These are phyloP conservation scores for Galbula dea DNA, from an alignment of 2,113 vertebrate species.

Conservation along the genomic window DNA sequence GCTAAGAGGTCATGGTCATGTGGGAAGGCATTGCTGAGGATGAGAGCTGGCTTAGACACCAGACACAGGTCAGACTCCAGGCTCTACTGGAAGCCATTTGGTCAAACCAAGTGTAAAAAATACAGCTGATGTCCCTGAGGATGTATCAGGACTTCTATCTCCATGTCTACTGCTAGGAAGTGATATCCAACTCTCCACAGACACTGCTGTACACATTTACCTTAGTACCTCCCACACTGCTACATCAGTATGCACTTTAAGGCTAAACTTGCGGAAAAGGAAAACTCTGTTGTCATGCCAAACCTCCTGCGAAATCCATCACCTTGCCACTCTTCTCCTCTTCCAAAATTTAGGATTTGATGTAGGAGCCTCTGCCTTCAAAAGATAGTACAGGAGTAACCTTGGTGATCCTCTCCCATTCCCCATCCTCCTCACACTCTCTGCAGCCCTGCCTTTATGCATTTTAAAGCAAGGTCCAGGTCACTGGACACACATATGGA, in stretches of 20 bases:
- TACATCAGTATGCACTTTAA: neutral
- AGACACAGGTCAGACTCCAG: neutral
- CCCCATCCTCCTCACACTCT: neutral
- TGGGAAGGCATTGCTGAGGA: neutral
- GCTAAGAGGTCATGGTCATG: accelerated
- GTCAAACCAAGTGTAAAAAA: neutral
- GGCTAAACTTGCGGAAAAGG: neutral
- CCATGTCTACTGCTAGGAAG: neutral
- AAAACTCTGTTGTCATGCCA: accelerated
- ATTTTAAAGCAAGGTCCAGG: neutral
- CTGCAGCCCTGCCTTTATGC: neutral
- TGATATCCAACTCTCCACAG: accelerated
- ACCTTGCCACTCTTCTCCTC: neutral
- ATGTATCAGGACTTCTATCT: neutral
- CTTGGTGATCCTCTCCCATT: accelerated
- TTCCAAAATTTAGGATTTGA: neutral
- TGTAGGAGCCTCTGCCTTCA: neutral
- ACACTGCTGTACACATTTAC: neutral
- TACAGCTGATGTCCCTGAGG: neutral
- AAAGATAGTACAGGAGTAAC: neutral
- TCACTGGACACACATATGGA: accelerated
- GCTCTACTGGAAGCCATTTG: neutral
- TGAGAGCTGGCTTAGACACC: neutral
- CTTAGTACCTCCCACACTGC: neutral
- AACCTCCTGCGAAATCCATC: neutral